Evolutionary conservation across 64 coral and sea anemone species (phyloP).

Genomic region (Montipora efflorescens): DNA sequence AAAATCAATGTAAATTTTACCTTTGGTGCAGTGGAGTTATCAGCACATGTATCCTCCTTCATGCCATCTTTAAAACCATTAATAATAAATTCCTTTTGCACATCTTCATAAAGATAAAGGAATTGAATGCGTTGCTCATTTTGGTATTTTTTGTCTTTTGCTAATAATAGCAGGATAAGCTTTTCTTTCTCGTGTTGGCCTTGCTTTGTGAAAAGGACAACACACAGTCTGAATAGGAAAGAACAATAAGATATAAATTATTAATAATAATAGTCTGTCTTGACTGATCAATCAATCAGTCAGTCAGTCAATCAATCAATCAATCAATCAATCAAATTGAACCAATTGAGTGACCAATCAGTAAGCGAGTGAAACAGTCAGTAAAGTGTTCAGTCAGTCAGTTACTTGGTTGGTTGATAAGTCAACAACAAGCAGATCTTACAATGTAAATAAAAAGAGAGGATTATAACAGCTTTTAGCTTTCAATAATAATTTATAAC

Average conservation of each 20-base stretch:
- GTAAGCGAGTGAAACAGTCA: too few species aligned
- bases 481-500: too few species aligned
- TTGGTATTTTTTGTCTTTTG: slow-evolving; percentile 41
- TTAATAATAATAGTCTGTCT: too few species aligned
- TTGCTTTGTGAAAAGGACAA: slow-evolving; percentile 80
- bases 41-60: slow-evolving; percentile 24
- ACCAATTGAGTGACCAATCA: too few species aligned
- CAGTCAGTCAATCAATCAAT: too few species aligned
- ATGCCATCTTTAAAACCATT: slow-evolving; percentile 45
- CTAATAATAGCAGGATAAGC: slow-evolving; percentile 47
- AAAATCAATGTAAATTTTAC: neutral
- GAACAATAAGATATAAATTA: neutral
- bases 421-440: too few species aligned
- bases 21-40: slow-evolving; percentile 42
- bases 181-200: slow-evolving; percentile 68
- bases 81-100: slow-evolving; percentile 54
- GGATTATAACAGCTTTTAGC: neutral
- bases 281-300: too few species aligned
- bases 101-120: slow-evolving; percentile 81
- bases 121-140: slow-evolving; percentile 67
- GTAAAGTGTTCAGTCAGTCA: too few species aligned
- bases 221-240: slow-evolving; percentile 78
- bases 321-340: too few species aligned
- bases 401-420: too few species aligned
- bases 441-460: too few species aligned